Evolutionary conservation across 2,888 invertebrate genomes (phyloP).

Genomic region (Brenthis hecate): DNA sequence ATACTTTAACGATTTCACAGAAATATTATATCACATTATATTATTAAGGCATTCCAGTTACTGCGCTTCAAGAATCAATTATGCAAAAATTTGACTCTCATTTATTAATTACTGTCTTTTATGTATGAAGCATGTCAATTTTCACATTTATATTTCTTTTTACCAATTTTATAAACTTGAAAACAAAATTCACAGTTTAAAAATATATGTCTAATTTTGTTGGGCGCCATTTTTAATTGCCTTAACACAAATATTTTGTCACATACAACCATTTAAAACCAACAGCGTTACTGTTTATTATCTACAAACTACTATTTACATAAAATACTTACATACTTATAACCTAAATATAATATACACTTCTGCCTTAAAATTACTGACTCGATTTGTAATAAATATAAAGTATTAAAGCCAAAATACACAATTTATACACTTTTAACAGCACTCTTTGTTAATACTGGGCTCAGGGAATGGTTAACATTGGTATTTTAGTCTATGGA

Average conservation of each 20-base stretch:
- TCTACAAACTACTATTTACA: conserved; percentile 45
- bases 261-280: conserved; percentile 23
- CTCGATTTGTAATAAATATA: conserved; percentile 72
- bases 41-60: conserved; percentile 60
- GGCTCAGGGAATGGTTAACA: conserved; percentile 66
- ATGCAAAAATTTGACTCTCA: conserved; percentile 6
- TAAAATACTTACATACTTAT: conserved; percentile 39
- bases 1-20: conserved; percentile 27
- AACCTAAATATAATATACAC: conserved; percentile 51
- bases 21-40: conserved; percentile 61
- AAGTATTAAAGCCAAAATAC: conserved; percentile 68
- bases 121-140: conserved; percentile 9
- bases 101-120: conserved; percentile 12
- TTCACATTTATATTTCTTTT: conserved; percentile 5
- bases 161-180: not conserved
- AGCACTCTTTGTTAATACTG: conserved; percentile 57
- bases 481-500: conserved; percentile 28
- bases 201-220: not conserved
- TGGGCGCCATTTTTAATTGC: conserved; percentile 12
- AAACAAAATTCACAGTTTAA: not conserved
- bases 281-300: conserved; percentile 33
- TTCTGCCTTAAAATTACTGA: conserved; percentile 74
- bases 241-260: conserved; percentile 11
- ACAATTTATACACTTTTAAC: conserved; percentile 49
- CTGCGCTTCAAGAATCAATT: conserved; percentile 20